Conservation (phyloP, 2,113 vertebrate species). For the Erythrolamprus reginae region DNA sequence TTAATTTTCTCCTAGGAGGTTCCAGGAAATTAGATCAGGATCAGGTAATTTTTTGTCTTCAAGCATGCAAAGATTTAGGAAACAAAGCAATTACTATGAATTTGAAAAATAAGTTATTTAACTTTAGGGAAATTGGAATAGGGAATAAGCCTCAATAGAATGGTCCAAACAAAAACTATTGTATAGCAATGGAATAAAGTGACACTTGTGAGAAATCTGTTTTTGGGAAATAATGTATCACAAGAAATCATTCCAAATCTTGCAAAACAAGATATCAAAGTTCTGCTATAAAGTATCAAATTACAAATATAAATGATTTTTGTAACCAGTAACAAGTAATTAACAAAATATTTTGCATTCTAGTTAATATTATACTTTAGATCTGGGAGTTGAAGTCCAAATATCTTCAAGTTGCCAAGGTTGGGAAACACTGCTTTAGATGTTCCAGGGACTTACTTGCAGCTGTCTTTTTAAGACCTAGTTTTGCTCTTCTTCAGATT, state of each 20-base stretch:
- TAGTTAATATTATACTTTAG: constrained; percentile 1
- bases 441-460: neutral
- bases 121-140: neutral
- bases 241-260: neutral
- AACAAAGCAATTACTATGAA: neutral
- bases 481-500: neutral
- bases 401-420: too few relatives aligned
- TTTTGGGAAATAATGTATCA: too few relatives aligned
- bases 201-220: neutral
- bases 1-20: neutral
- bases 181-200: neutral
- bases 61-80: neutral
- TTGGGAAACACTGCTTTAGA: too few relatives aligned
- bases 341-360: neutral
- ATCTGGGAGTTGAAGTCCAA: too few relatives aligned
- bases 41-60: neutral
- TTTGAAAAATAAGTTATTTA: neutral
- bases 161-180: neutral
- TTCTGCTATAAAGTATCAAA: neutral
- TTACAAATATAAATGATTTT: neutral
- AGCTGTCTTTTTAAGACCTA: neutral
- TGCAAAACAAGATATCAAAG: constrained; percentile 7
- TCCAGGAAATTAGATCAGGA: neutral
- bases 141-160: neutral
- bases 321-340: neutral